phyloP scores from a whole-genome alignment of 2,797 vertebrate genomes.

The Sarcophilus harrisii region DNA sequence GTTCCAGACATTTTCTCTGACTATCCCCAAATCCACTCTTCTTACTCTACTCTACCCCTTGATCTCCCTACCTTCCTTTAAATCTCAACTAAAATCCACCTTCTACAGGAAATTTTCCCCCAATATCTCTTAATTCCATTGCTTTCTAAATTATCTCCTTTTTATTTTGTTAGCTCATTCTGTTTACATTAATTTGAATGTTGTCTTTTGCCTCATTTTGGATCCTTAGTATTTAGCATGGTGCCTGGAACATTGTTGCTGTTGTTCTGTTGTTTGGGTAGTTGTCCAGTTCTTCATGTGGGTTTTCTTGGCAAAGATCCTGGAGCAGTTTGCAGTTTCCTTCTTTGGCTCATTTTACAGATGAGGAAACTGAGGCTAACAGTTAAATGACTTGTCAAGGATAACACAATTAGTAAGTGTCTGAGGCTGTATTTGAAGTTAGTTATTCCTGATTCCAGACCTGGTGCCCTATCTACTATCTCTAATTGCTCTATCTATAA shows the following conservation, averaged over 20 bases:
- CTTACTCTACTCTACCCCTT: neutral
- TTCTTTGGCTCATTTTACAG: neutral
- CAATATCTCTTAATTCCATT: neutral
- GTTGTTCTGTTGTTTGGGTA: neutral
- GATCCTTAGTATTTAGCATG: neutral
- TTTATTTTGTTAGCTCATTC: neutral
- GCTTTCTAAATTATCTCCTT: neutral
- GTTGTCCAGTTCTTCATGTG: neutral
- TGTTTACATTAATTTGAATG: neutral
- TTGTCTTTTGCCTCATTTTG: neutral
- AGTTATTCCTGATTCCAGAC: neutral
- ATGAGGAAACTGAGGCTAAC: neutral
- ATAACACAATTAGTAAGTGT: neutral
- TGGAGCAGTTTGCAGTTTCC: neutral
- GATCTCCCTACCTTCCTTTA: neutral
- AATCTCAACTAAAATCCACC: neutral
- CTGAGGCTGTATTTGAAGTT: neutral
- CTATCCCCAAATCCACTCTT: neutral
- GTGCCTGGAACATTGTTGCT: neutral
- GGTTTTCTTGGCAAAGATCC: neutral
- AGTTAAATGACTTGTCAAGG: neutral
- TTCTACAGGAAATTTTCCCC: neutral
- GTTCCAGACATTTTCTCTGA: neutral
- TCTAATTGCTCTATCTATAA: neutral
- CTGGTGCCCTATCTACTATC: neutral